Evolutionary conservation across 1,140 invertebrate genomes (phyloP), one percentile per base, ranked within the genome.

Genomic region (Listronotus bonariensis): DNA sequence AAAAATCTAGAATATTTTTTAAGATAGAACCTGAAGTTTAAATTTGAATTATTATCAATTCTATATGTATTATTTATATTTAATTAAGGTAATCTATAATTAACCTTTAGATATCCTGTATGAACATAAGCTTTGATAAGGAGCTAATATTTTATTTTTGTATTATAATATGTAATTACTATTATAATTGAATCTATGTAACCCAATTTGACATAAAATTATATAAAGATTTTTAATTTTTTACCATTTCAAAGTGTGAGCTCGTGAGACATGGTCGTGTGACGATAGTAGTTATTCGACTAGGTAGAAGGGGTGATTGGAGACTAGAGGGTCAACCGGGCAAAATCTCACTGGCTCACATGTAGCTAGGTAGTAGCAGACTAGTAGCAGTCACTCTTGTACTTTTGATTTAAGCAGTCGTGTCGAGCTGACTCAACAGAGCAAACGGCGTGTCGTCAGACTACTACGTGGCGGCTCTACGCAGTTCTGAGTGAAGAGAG

Each of bases 201-300:
- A 41, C 26, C 14, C 7, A 17, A 15, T 64, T 55, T 46, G 18
- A 56, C 38, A 36, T 46, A 11, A 57, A 57, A 60, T 53, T 53
- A 55, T 20, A 38, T 59, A 54, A 60, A 65, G 48, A 65, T 51
- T 60, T 38, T 34, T 57, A 62, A 62, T 57, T 73, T 75, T 75
- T 76, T 76, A 76, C 75, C 75, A 76, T 76, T 75, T 52, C 68
- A 69, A 67, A 74, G 65, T 67, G 71, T 74, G 75, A 72, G 72
- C 73, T 74, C 68, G 72, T 73, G 70, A 74, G 73, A 72, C 70
- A 69, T 74, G 46, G 68, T 59, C 59, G 58, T 63, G 74, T 70
- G 73, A 73, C 71, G 74, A 63, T 72, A 71, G 72, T 72, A 69
- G 68, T 67, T 69, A 70, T 69, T 74, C 68, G 57, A 73, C 70